A percentile compares a stretch with the other conserved stretches of the same genome.
Conservation (phyloP, 2,888 invertebrate species). For the Plebejus anna region DNA sequence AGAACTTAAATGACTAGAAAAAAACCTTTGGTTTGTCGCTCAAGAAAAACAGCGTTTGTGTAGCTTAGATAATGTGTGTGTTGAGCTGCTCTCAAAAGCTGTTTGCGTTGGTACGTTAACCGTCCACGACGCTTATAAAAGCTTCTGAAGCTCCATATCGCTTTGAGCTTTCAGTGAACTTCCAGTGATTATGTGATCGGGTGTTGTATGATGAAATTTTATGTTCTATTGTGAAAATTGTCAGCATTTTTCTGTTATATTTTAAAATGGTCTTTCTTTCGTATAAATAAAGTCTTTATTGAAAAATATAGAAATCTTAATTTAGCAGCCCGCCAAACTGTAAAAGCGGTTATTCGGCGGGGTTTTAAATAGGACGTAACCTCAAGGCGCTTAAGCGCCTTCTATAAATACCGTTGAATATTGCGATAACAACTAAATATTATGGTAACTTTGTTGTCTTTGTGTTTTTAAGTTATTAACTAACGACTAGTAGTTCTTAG, state of each 20-base stretch:
- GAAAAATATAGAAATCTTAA: too few relatives aligned
- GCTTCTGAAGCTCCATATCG: slow-evolving; percentile 9
- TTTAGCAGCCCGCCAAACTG: too few relatives aligned
- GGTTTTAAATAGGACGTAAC: too few relatives aligned
- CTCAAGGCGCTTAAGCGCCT: too few relatives aligned
- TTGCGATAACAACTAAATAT: too few relatives aligned
- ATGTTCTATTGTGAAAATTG: background rate
- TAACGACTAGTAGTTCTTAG: too few relatives aligned
- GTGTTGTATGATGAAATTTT: slow-evolving; percentile 3
- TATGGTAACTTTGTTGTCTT: too few relatives aligned
- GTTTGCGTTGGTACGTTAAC: slow-evolving; percentile 15
- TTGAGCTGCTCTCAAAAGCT: slow-evolving; percentile 27
- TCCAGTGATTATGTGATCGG: slow-evolving; percentile 5
- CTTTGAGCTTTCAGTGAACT: slow-evolving; percentile 26
- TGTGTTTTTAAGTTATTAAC: too few relatives aligned
- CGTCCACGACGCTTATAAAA: slow-evolving; percentile 24
- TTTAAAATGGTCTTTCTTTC: background rate
- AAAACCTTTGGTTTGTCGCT: background rate
- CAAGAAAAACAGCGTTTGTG: background rate
- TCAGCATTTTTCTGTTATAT: background rate
- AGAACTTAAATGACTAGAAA: background rate
- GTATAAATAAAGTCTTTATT: too few relatives aligned
- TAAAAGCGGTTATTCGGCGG: too few relatives aligned
- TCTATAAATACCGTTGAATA: too few relatives aligned
- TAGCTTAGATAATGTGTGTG: slow-evolving; percentile 11